phyloP scores from a whole-genome alignment of 2,113 vertebrate species.

The Passer montanus region DNA sequence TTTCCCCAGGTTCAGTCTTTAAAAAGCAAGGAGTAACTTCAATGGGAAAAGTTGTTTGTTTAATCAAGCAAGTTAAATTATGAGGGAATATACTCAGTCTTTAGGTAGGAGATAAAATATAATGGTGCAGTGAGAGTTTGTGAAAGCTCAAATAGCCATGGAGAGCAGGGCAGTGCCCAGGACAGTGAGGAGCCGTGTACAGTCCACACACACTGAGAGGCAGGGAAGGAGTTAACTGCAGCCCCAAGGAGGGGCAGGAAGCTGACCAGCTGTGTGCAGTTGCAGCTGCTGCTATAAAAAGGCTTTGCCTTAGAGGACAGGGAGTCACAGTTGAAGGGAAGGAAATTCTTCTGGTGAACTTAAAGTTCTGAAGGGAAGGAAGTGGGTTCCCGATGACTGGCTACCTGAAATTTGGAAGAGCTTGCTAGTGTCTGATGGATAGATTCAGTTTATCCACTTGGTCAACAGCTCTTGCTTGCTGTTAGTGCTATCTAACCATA shows the following conservation, averaged over 20 bases:
- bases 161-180: neutral
- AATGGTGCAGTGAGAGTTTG: neutral
- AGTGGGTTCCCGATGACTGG: neutral
- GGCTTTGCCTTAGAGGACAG: constrained; percentile 24
- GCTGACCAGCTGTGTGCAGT: constrained; percentile 51
- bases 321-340: constrained; percentile 32
- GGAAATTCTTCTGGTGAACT: constrained; percentile 51
- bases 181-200: neutral
- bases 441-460: neutral
- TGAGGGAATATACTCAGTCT: neutral
- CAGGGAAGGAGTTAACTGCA: constrained; percentile 32
- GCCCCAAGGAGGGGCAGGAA: constrained; percentile 51
- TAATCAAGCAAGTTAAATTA: neutral
- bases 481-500: neutral
- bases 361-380: constrained; percentile 38
- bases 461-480: neutral
- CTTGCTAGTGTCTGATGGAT: neutral
- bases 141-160: neutral
- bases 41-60: neutral
- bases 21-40: neutral
- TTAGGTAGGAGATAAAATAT: neutral
- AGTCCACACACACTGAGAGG: fast-evolving
- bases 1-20: neutral
- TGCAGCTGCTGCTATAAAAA: constrained; percentile 68
- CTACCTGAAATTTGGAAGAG: neutral